Conservation (phyloP, 2,113 vertebrate species). For the Mormyrus iriodes region DNA sequence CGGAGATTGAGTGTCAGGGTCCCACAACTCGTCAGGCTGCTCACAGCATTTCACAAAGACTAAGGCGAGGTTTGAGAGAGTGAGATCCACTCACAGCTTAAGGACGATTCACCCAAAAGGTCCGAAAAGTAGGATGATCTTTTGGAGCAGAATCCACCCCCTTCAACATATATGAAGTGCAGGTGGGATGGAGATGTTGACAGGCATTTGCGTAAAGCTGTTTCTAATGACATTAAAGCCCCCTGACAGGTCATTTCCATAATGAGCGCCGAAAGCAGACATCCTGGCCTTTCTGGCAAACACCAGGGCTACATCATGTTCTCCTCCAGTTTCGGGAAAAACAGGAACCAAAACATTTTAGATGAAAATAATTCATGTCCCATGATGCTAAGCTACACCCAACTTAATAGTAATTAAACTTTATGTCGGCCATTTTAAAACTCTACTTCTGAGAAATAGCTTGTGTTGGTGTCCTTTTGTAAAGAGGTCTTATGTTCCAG, state of each 20-base stretch:
- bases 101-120: neutral
- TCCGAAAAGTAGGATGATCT: neutral
- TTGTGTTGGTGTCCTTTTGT: neutral
- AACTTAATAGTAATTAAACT: neutral
- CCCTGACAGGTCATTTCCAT: neutral
- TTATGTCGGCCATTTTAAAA: neutral
- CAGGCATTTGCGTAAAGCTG: neutral
- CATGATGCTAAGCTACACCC: neutral
- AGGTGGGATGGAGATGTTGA: neutral
- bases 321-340: neutral
- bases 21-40: neutral
- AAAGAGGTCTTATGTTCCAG: neutral
- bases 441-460: neutral
- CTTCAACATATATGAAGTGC: neutral
- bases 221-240: neutral
- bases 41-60: neutral
- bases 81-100: neutral
- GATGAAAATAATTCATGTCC: neutral
- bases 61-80: neutral
- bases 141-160: neutral
- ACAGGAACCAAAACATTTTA: neutral
- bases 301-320: neutral
- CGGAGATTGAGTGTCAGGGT: neutral
- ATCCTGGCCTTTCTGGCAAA: neutral
- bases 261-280: neutral